phyloP scores from a whole-genome alignment of 1,140 invertebrate species.

The Pemphigus obesinymphae region DNA sequence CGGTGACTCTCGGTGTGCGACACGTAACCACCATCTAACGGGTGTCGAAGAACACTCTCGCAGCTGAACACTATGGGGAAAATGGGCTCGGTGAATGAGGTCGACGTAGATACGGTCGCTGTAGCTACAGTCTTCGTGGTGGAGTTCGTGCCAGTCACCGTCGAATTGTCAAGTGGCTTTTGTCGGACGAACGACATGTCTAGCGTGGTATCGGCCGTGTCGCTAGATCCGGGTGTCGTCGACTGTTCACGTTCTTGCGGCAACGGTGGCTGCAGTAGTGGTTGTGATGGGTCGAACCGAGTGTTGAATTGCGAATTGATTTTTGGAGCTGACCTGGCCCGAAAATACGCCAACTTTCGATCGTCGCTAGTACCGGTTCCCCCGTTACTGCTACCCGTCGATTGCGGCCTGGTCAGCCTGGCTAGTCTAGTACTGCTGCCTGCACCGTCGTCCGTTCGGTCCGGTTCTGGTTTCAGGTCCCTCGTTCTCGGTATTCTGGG shows the following conservation, averaged over 20 bases:
- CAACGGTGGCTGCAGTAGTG: neutral
- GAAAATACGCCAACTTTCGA: neutral
- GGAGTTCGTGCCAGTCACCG: neutral
- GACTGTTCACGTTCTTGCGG: neutral
- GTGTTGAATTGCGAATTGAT: neutral
- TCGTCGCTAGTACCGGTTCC: neutral
- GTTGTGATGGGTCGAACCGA: neutral
- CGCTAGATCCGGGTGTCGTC: neutral
- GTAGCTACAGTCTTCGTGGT: neutral
- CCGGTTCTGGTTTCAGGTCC: neutral
- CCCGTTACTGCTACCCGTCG: neutral
- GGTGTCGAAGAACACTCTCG: conserved; percentile 40
- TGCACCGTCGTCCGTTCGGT: neutral
- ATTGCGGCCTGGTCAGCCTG: neutral
- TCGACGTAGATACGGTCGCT: neutral
- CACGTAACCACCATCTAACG: conserved; percentile 22
- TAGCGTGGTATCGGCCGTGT: conserved; percentile 11
- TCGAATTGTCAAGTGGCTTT: too few relatives aligned
- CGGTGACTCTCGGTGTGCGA: conserved; percentile 39
- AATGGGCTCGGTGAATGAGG: neutral
- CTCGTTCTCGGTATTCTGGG: neutral
- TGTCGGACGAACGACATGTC: neutral
- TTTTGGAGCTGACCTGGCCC: neutral
- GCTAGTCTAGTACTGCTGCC: neutral
- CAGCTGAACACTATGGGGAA: conserved; percentile 39